Evolutionary conservation across 1,140 invertebrate species (phyloP), one percentile per base, ranked within the genome.

Genomic region (Pollicipes pollicipes): DNA sequence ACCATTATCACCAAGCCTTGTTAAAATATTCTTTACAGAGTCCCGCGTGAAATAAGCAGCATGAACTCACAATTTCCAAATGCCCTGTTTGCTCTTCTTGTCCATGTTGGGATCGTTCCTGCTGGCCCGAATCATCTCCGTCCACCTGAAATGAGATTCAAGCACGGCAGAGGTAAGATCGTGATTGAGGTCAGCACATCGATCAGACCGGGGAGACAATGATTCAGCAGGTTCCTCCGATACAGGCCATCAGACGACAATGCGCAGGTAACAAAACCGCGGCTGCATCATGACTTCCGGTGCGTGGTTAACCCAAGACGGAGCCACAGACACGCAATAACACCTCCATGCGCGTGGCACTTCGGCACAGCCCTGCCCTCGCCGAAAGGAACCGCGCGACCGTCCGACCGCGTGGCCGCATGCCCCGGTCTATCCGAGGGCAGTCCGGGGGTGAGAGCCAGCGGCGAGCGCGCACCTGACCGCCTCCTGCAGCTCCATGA

Each of bases 401-500:
- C 10, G 24, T 10, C 24, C 10, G 10, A 45, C 10, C 24, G 35
- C 24, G 21, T 70, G 10, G 24, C 29, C 24, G 10, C 8, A 68
- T n/a, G n/a, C n/a, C n/a, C n/a, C n/a, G n/a, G n/a, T n/a, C n/a
- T n/a, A n/a, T n/a, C n/a, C n/a, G n/a, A n/a, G n/a, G n/a, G n/a
- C n/a, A n/a, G n/a, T n/a, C n/a, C n/a, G n/a, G n/a, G n/a, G n/a
- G n/a, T n/a, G n/a, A n/a, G n/a, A n/a, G n/a, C n/a, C n/a, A n/a
- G n/a, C n/a, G n/a, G n/a, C n/a, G n/a, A n/a, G n/a, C n/a, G n/a
- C 31, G 28, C 32, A 64, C n/a, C 70, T 66, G 28, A 99, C 93
- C 17, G 97, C 95, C 78, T 99, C 96, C 83, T 98, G 95, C 24
- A 99, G 84, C 79, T 99, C 97, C 92, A 99, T 98, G 73, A 98